Evolutionary conservation across 2,888 invertebrate species (phyloP).

Genomic region (Chrysotoxum bicinctum): DNA sequence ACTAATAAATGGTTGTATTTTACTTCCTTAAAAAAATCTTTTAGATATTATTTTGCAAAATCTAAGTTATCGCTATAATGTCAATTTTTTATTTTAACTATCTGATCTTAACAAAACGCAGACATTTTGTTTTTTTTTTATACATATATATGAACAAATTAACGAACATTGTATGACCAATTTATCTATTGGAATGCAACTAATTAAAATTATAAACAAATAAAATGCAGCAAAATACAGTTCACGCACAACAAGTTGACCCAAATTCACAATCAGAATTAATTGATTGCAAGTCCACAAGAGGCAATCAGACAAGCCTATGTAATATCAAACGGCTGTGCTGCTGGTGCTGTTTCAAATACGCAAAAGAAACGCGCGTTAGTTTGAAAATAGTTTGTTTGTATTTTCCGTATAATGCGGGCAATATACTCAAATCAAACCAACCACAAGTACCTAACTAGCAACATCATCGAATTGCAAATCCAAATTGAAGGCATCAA

Average conservation of each 20-base stretch:
- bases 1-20: too few relatives aligned
- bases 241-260: slow-evolving; percentile 52
- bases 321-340: background rate
- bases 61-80: too few relatives aligned
- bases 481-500: slow-evolving; percentile 26
- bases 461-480: slow-evolving; percentile 5
- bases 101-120: too few relatives aligned
- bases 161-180: background rate
- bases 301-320: slow-evolving; percentile 45
- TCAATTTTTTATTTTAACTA: too few relatives aligned
- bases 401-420: background rate
- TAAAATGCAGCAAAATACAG: slow-evolving; percentile 27
- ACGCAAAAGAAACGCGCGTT: background rate
- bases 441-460: background rate
- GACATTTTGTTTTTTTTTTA: background rate
- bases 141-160: background rate
- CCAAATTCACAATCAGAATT: slow-evolving; percentile 67
- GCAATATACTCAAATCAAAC: slow-evolving; percentile 39
- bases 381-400: background rate
- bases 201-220: slow-evolving; percentile 48
- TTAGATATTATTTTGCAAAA: too few relatives aligned
- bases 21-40: too few relatives aligned
- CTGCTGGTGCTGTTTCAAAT: background rate
- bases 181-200: slow-evolving; percentile 49
- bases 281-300: slow-evolving; percentile 64